Base-by-base conservation (phyloP, 2,888 invertebrate species). In the Oegoconia quadripuncta region DNA sequence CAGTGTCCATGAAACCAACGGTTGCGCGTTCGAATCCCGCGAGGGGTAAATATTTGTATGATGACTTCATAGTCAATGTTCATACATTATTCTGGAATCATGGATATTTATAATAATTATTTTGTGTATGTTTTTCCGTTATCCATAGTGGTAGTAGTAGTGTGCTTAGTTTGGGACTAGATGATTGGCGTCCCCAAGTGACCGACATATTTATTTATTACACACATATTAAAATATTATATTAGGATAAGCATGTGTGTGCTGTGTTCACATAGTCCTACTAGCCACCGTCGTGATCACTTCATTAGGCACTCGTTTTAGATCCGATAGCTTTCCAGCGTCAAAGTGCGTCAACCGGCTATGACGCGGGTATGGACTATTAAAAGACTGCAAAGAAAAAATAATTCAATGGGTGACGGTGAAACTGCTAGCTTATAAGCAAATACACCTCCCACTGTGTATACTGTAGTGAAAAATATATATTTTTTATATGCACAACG, bases 281-380 rank as follows among this genome's bases (percentile, higher is more conserved):
- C 5, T 9, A 12, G 22, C 13, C 13, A 12, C 20, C 35, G 4
- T 27, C 30, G 15, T 20, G 35, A 25, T n/a, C 42, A 42, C 28
- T 31, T 31, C 32, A 35, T 2, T 29, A 40, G 42, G 42, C 47
- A 47, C 44, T 39, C 41, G 38, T 41, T 47, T 31, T 46, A 41
- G 46, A 28, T 37, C 20, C 36, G 41, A 29, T 34, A 36, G 34
- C 50, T 50, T 50, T 47, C 48, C 46, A 44, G 39, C 37, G 27
- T 33, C 36, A 18, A 46, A 48, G 32, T 39, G 42, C 48, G 54
- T 59, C 54, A 54, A 33, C 34, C n/a, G n/a, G n/a, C n/a, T 44
- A 40, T 61, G 54, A 61, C 58, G 60, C 46, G 48, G 49, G 44
- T n/a, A n/a, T 14, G 34, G 50, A 52, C 50, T 52, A 59, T 50